phyloP scores from a whole-genome alignment of 2,888 invertebrate genomes.

The Sphinx pinastri region DNA sequence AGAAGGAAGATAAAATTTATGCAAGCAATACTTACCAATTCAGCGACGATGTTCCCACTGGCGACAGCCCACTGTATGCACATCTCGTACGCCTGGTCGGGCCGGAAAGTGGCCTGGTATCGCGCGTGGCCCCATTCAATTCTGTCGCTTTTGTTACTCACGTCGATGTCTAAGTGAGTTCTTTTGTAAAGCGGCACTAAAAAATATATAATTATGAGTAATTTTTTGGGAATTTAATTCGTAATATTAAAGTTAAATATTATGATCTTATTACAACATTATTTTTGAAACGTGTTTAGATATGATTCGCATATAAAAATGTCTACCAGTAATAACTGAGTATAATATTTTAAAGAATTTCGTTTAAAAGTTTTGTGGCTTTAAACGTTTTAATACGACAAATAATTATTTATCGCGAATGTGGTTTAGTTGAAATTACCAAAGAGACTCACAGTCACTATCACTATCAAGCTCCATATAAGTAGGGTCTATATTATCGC shows the following conservation, averaged over 20 bases:
- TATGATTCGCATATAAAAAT: too few relatives aligned
- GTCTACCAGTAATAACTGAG: too few relatives aligned
- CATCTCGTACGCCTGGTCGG: conserved; percentile 96
- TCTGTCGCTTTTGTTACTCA: conserved; percentile 92
- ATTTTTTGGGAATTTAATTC: neutral
- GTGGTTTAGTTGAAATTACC: too few relatives aligned
- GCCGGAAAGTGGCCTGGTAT: conserved; percentile 94
- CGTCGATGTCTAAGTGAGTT: conserved; percentile 94
- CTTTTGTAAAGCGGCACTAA: conserved; percentile 87
- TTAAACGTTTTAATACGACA: too few relatives aligned
- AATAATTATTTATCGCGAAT: too few relatives aligned
- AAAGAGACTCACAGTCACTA: conserved; percentile 64
- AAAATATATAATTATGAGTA: conserved; percentile 22
- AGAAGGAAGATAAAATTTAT: too few relatives aligned
- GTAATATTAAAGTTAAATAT: too few relatives aligned
- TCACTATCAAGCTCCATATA: conserved; percentile 83
- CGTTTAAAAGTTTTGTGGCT: too few relatives aligned
- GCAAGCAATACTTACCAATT: conserved; percentile 85
- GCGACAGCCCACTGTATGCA: conserved; percentile 98
- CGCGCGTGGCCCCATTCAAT: conserved; percentile 98
- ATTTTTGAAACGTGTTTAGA: too few relatives aligned
- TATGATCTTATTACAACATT: too few relatives aligned
- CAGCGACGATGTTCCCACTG: conserved; percentile 96
- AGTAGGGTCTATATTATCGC: conserved; percentile 82
- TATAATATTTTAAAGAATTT: too few relatives aligned